Conservation (phyloP, 2,113 vertebrate genomes). For the Oxyruncus cristatus region DNA sequence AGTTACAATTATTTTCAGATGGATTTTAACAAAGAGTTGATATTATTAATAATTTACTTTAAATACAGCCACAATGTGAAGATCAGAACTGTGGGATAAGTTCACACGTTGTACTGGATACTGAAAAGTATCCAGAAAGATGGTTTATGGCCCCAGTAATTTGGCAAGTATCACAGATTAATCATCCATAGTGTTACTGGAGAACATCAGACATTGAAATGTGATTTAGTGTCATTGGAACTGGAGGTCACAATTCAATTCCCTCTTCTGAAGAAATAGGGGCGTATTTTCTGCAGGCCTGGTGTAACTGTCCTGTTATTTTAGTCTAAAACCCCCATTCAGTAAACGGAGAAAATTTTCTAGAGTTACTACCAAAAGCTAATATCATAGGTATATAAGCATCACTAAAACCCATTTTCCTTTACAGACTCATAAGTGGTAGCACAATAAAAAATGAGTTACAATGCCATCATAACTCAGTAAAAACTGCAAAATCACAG, state of each 20-base stretch:
- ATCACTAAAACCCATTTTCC: background rate
- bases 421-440: background rate
- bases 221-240: background rate
- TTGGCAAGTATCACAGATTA: background rate
- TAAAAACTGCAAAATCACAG: background rate
- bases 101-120: background rate
- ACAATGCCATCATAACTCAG: background rate
- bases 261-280: background rate
- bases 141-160: background rate
- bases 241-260: background rate
- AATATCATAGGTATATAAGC: background rate
- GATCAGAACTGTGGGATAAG: background rate
- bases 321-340: background rate
- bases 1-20: background rate
- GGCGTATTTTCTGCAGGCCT: background rate
- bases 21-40: background rate
- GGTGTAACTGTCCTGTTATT: background rate
- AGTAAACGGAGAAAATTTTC: background rate
- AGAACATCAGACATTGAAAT: background rate
- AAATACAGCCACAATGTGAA: background rate
- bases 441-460: background rate
- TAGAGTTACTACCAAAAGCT: background rate
- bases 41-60: background rate
- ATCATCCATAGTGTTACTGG: background rate
- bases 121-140: background rate